Conservation (phyloP, 2,113 vertebrate genomes). For the Amblyopsis rosae region DNA sequence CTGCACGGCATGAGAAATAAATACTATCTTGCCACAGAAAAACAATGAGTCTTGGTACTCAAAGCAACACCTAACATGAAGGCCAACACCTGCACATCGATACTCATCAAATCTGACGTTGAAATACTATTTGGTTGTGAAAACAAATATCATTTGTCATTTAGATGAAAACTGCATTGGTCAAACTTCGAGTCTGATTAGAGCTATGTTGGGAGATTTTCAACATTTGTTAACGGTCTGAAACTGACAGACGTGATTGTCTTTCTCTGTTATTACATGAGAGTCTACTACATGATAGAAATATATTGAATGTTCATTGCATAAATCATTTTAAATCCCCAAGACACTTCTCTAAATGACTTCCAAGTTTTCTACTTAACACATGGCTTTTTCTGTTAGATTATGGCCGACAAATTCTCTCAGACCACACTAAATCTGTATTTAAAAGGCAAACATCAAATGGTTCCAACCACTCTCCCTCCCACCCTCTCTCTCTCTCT, state of each 20-base stretch:
- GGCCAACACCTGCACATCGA: constrained; percentile 36
- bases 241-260: not conserved
- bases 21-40: constrained; percentile 68
- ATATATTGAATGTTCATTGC: constrained; percentile 19
- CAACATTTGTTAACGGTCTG: not conserved
- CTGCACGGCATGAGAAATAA: constrained; percentile 70
- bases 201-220: constrained; percentile 32
- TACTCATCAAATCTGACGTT: constrained; percentile 40
- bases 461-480: constrained; percentile 3
- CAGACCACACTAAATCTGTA: constrained; percentile 49
- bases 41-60: constrained; percentile 43
- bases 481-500: not conserved
- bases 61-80: constrained; percentile 28
- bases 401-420: constrained; percentile 53
- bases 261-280: constrained; percentile 21
- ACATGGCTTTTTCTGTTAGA: constrained; percentile 48
- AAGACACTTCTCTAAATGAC: constrained; percentile 34
- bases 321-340: constrained; percentile 36
- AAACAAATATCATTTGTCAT: constrained; percentile 32
- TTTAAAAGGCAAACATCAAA: constrained; percentile 56
- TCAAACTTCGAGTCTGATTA: constrained; percentile 37
- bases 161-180: constrained; percentile 11
- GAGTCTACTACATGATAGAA: constrained; percentile 1
- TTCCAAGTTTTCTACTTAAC: constrained; percentile 42
- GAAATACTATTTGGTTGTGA: not conserved